phyloP scores from a whole-genome alignment of 2,888 invertebrate species.

The Orthonevra nobilis region DNA sequence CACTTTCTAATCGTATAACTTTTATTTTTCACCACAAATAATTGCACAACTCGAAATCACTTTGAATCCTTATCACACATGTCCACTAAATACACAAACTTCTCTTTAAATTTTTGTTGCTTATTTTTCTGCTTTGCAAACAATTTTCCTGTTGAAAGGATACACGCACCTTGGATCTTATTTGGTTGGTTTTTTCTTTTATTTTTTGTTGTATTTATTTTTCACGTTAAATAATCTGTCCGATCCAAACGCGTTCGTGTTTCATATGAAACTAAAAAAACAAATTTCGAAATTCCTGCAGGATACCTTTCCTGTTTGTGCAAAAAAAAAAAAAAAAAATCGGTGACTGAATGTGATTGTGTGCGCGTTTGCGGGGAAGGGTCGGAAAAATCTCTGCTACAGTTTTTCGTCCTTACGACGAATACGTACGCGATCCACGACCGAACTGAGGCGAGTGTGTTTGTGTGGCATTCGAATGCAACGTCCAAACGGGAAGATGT shows the following conservation, averaged over 20 bases:
- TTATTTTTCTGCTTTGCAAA: too few relatives aligned
- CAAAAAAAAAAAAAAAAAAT: slow-evolving; percentile 24
- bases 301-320: slow-evolving; percentile 62
- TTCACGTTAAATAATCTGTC: slow-evolving; percentile 45
- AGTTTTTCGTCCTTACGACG: slow-evolving; percentile 34
- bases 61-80: slow-evolving; percentile 15
- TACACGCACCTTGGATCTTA: slow-evolving; percentile 33
- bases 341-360: too few relatives aligned
- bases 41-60: slow-evolving; percentile 33
- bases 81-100: slow-evolving; percentile 1
- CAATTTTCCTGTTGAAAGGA: slow-evolving; percentile 19
- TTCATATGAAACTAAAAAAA: slow-evolving; percentile 79
- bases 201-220: slow-evolving; percentile 28
- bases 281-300: slow-evolving; percentile 71
- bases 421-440: slow-evolving; percentile 49
- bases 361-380: too few relatives aligned
- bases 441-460: slow-evolving; percentile 50
- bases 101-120: background rate
- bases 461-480: slow-evolving; percentile 39
- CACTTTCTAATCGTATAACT: too few relatives aligned
- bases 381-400: too few relatives aligned
- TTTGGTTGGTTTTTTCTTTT: background rate
- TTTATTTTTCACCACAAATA: slow-evolving; percentile 32
- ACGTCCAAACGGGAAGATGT: slow-evolving; percentile 2
- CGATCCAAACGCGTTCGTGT: slow-evolving; percentile 78